Base-by-base conservation (phyloP, 1,140 invertebrate genomes). In the Drosophila chauvacae region DNA sequence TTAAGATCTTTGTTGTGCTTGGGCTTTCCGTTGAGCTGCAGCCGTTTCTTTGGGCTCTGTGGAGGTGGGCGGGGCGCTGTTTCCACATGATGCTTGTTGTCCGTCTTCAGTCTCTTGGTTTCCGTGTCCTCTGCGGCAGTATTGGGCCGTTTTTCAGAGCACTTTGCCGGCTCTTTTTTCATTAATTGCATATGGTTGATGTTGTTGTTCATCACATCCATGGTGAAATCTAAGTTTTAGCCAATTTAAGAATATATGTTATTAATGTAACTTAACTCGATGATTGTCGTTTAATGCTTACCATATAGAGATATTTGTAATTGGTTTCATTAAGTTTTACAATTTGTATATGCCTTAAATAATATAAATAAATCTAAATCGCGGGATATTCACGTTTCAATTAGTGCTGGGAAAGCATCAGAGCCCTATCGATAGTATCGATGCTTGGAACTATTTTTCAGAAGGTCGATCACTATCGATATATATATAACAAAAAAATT, bases 121-220 rank as follows among this genome's bases (percentile, higher is more conserved):
- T 63, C 5, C 14, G 20, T 37, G 14, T 69, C 44, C 7, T 83
- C 58, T 3, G 4, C 9, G 4, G 50, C 53, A 16, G 1, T 51
- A 23, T 16, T 37, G n/a, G 16, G 39, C 9, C 84, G 61, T 33
- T 87, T 87, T 16, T 45, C 23, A 4, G 48, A 13, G 5, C n/a
- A 33, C 37, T 78, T 62, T 30, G 30, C 28, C 28, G 20, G 7
- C 0, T 66, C 20, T 14, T 39, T 18, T 39, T n/a, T 41, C 35
- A 47, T 23, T 9, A 48, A 7, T 13, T 33, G 7, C 28, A 33
- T 58, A 35, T 47, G 14, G 35, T 81, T 84, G 45, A 88, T 87
- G 26, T 81, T 84, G 48, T 87, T 87, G 51, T 68, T 77, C 47
- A 83, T 58, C 13, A 71, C 41, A n/a, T 80, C 57, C 84, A 87